Conservation (phyloP, 2,888 invertebrate genomes). For the Fabriciana adippe region DNA sequence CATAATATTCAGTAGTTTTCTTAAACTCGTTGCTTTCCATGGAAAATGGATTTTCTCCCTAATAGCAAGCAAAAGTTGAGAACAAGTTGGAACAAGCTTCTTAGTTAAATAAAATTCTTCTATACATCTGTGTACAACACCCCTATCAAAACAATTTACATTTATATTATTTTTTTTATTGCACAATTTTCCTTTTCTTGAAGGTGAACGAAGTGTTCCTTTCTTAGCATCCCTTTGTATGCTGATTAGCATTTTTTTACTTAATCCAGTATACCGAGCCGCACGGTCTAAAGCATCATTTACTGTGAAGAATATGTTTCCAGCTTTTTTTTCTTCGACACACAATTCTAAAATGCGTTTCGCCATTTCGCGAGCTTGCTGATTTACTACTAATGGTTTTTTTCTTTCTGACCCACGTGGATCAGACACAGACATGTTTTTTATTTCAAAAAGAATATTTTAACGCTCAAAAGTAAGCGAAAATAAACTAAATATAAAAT, state of each 20-base stretch:
- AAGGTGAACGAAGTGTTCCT: constrained; percentile 13
- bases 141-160: constrained; percentile 32
- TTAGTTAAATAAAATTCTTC: constrained; percentile 33
- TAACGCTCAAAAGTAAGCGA: too few species aligned
- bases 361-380: constrained; percentile 22
- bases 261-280: constrained; percentile 30
- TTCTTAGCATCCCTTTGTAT: constrained; percentile 31
- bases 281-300: constrained; percentile 33
- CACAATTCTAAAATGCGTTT: constrained; percentile 21
- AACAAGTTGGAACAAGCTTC: constrained; percentile 32
- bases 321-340: constrained; percentile 27
- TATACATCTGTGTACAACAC: constrained; percentile 31
- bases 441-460: constrained; percentile 20
- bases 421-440: constrained; percentile 23
- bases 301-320: constrained; percentile 25
- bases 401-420: constrained; percentile 11
- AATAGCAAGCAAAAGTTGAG: constrained; percentile 30
- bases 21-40: constrained; percentile 33
- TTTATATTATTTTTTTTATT: constrained; percentile 27
- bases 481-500: too few species aligned
- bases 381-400: constrained; percentile 5
- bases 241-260: constrained; percentile 30
- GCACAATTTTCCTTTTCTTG: constrained; percentile 14
- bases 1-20: constrained; percentile 35
- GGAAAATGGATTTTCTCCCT: constrained; percentile 34